Evolutionary conservation across 2,888 invertebrate genomes (phyloP).

Genomic region (Nezara viridula): DNA sequence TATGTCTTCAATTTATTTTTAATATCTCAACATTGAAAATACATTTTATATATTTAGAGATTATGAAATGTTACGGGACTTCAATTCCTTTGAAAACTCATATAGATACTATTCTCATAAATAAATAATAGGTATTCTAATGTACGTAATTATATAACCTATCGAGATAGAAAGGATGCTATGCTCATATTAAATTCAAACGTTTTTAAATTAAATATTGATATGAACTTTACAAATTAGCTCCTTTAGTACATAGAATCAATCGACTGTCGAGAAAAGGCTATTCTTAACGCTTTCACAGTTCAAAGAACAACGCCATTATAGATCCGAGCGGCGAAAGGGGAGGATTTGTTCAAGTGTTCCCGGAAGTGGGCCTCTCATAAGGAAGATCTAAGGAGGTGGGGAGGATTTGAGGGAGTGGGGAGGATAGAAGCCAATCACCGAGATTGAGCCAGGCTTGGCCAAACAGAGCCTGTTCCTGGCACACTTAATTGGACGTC

Average conservation of each 20-base stretch:
- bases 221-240: background rate
- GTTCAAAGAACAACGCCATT: background rate
- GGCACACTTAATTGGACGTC: slow-evolving; percentile 34
- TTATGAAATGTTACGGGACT: no score
- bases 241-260: background rate
- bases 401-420: background rate
- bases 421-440: slow-evolving; percentile 44
- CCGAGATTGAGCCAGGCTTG: slow-evolving; percentile 14
- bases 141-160: no score
- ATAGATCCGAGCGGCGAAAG: background rate
- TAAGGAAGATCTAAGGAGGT: background rate
- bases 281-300: background rate
- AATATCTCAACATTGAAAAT: no score
- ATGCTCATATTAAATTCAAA: no score
- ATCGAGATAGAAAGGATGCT: no score
- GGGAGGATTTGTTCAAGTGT: background rate
- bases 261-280: background rate
- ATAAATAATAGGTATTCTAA: no score
- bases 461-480: slow-evolving; percentile 36
- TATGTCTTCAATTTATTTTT: no score
- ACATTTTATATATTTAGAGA: no score
- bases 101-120: no score
- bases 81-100: no score
- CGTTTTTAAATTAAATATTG: background rate
- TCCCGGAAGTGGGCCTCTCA: background rate